Percentiles rank a stretch among this genome's conserved stretches.
Conservation (phyloP, 2,797 vertebrate genomes). For the Manis javanica region DNA sequence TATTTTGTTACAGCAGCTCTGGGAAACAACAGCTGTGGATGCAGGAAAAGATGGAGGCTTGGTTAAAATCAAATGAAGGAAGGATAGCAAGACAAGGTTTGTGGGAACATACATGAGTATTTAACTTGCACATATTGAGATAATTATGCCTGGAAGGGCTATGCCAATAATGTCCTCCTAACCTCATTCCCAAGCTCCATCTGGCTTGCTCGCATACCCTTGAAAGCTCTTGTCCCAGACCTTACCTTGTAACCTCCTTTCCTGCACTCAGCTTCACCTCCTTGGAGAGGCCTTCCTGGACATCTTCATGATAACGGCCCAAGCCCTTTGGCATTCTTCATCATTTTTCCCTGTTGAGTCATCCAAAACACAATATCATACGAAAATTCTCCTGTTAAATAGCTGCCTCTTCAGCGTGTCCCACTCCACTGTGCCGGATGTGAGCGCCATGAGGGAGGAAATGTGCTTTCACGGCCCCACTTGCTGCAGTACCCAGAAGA, state of each 20-base stretch:
- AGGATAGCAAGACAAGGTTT: background rate
- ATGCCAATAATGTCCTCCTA: background rate
- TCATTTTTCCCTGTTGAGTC: background rate
- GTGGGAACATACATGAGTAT: background rate
- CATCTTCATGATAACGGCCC: background rate
- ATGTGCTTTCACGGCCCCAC: background rate
- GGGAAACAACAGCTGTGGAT: background rate
- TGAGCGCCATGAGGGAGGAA: background rate
- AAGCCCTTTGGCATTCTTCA: background rate
- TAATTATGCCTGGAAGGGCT: background rate
- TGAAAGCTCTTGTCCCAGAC: background rate
- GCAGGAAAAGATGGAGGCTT: background rate
- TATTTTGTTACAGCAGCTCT: background rate
- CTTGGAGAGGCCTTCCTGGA: background rate
- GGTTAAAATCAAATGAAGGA: background rate
- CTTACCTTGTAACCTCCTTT: background rate
- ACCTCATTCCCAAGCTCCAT: background rate
- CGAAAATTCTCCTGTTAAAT: background rate
- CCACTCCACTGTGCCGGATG: background rate
- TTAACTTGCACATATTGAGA: background rate
- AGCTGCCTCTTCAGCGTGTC: background rate
- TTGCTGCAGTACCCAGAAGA: background rate
- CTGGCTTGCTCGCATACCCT: background rate
- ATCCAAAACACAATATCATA: background rate
- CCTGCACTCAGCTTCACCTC: background rate